Evolutionary conservation across 30 jellyfish, hydroid and myxozoan species (phyloP), one percentile per base, ranked within the genome.

Genomic region (Catostylus mosaicus): DNA sequence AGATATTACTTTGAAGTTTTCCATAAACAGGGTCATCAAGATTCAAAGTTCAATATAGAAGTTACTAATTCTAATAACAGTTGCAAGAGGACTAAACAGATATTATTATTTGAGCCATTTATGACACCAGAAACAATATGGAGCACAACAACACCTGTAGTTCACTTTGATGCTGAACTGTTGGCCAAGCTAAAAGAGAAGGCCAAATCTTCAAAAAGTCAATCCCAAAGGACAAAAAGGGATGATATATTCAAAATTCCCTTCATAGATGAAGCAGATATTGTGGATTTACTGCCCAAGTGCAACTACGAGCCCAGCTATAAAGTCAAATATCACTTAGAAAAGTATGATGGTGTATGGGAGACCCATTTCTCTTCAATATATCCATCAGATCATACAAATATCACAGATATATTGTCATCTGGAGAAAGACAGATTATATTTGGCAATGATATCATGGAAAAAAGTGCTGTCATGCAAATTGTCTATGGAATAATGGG

Each of bases 361-460:
- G 96, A 85, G 69, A 86, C 96, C 11, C 96, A 92, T 65, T 92
- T 50, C 38, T 45, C 98, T 0, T 56, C 94, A 60, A 75, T 92
- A 0, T 92, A 78, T 51, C 98, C 98, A 3, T 51, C 88, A n/a
- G 98, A 92, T 75, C 78, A 73, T 1, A 70, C 98, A 18, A 80
- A 92, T 68, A 81, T 76, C 14, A 80, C 89, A 0, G 85, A 84
- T n/a, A n/a, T 54, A 0, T 63, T 83, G 60, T 59, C 81, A 23
- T 70, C 86, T 14, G 93, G 93, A 20, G 80, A 75, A 38, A 66
- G 72, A 19, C 96, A 92, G 59, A 61, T 80, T 11, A 92, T 92
- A 76, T 86, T 79, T 85, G 98, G 98, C 9, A 92, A 92, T 92
- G 94, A 80, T 67, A 45, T 92, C 19, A 51, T 86, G 78, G 84